phyloP scores from a whole-genome alignment of 2,113 vertebrate genomes.

The Sylvia atricapilla region DNA sequence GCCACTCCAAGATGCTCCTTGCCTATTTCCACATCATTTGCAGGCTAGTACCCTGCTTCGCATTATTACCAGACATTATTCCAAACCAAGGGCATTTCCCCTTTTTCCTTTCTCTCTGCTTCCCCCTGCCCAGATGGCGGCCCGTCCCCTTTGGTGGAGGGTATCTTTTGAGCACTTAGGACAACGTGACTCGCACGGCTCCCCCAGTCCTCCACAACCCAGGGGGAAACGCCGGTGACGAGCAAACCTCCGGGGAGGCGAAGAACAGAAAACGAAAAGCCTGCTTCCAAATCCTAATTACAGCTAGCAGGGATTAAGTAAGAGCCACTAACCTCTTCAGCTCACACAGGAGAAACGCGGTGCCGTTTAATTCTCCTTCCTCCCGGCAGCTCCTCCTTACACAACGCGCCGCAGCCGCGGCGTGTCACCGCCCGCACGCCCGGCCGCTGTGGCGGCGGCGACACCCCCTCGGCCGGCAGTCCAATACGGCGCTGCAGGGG shows the following conservation, averaged over 20 bases:
- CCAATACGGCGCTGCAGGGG: slow-evolving; percentile 26
- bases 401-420: neutral
- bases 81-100: neutral
- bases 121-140: neutral
- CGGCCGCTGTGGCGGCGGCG: neutral
- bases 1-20: neutral
- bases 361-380: neutral
- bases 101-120: neutral
- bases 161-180: neutral
- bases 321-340: slow-evolving; percentile 43
- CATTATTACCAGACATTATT: no score
- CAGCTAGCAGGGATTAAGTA: neutral
- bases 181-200: neutral
- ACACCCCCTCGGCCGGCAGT: slow-evolving; percentile 3
- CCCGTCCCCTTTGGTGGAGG: no score
- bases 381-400: neutral
- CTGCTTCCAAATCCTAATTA: neutral
- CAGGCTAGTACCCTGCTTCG: neutral
- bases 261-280: neutral
- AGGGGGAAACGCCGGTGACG: neutral
- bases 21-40: neutral
- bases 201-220: neutral
- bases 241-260: neutral
- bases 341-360: neutral
- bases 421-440: neutral